Evolutionary conservation across 1,140 invertebrate species (phyloP), one percentile per base, ranked within the genome.

Genomic region (Aphaenogaster ashmeadi): DNA sequence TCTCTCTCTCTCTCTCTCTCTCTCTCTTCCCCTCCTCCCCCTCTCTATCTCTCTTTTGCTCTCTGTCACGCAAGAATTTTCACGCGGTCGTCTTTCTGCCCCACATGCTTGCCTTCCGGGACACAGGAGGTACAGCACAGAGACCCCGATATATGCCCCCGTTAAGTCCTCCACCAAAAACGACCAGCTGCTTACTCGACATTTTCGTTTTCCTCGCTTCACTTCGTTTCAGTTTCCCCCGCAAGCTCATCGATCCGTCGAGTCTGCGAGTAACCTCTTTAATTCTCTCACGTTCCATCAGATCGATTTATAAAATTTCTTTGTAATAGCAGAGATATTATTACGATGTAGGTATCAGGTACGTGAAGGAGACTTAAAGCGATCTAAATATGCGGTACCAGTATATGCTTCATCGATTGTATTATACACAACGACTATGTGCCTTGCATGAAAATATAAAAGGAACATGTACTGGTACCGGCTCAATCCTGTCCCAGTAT

Each of bases 91-190:
- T 92, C 91, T 94, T 94, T 95, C 91, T 95, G 92, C 93, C 86
- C 91, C 89, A 95, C 94, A 94, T 94, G 94, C 94, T 94, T 94
- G 92, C 92, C 93, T 94, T 94, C 92, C 91, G 93, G 92, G 90
- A 93, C 88, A 81, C 93, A 94, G 94, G 94, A 94, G 94, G 93
- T 94, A 95, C 74, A 94, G 93, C 93, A 93, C 71, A 54, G 50
- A 88, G 36, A 69, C 54, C 58, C 58, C 74, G 8, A 69, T 69
- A 75, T 74, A 60, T 83, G 7, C n/a, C 18, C 69, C 8, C 27
- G 27, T 84, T 75, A 84, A 62, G n/a, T 60, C 69, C 54, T 60
- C 18, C 13, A 52, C 13, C 7, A 47, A n/a, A 60, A 47, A 58
- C 1, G 7, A 87, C 8, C 56, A 52, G 7, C 27, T 83, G 50